phyloP scores from a whole-genome alignment of 2,888 invertebrate species.

The Drosophila austrosaltans region DNA sequence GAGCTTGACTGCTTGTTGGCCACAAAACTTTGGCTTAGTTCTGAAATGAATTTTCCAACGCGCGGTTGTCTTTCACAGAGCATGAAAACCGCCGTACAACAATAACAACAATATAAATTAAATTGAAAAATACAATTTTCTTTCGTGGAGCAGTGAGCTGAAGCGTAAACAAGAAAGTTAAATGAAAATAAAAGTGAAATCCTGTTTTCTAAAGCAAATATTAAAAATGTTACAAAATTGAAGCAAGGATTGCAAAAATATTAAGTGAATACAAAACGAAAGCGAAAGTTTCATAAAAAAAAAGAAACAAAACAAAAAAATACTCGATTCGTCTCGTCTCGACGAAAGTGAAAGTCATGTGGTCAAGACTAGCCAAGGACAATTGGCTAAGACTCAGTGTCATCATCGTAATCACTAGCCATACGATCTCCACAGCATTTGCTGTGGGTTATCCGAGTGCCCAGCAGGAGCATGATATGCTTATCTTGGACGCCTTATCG shows the following conservation, averaged over 20 bases:
- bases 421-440: neutral
- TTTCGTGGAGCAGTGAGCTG: slow-evolving; percentile 68
- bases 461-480: slow-evolving; percentile 90
- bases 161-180: slow-evolving; percentile 67
- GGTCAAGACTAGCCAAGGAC: slow-evolving; percentile 64
- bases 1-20: slow-evolving; percentile 52
- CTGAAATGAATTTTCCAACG: slow-evolving; percentile 81
- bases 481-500: slow-evolving; percentile 89
- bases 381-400: slow-evolving; percentile 59
- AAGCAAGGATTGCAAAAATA: slow-evolving; percentile 32
- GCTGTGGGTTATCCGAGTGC: slow-evolving; percentile 77
- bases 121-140: slow-evolving; percentile 54
- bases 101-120: slow-evolving; percentile 3
- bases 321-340: neutral
- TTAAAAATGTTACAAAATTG: slow-evolving; percentile 12
- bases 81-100: slow-evolving; percentile 24
- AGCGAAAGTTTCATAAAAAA: slow-evolving; percentile 64
- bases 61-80: slow-evolving; percentile 72
- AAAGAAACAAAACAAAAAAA: slow-evolving; percentile 20
- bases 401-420: neutral
- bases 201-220: slow-evolving; percentile 43
- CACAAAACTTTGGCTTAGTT: slow-evolving; percentile 80
- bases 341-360: slow-evolving; percentile 75
- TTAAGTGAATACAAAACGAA: slow-evolving; percentile 24
- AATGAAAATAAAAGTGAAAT: slow-evolving; percentile 76